Evolutionary conservation across 2,797 vertebrate species (phyloP).

Genomic region (Myotis myotis): DNA sequence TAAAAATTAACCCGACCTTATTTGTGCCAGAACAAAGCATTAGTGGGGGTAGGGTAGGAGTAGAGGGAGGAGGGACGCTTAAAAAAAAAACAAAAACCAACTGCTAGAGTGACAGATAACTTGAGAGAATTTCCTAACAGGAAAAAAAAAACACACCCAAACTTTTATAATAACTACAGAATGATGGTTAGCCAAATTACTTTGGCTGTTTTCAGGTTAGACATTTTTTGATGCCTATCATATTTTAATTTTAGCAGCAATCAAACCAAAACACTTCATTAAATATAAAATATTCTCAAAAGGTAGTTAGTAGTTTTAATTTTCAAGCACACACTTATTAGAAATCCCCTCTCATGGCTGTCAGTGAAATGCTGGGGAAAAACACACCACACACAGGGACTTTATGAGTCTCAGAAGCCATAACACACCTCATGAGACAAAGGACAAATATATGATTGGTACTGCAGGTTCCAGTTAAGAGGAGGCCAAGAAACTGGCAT

Average conservation of each 20-base stretch:
- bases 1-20: slow-evolving; percentile 76
- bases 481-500: background rate
- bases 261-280: slow-evolving; percentile 76
- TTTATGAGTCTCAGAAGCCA: slow-evolving; percentile 80
- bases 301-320: slow-evolving; percentile 76
- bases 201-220: background rate
- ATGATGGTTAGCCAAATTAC: slow-evolving; percentile 42
- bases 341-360: slow-evolving; percentile 78
- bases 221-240: slow-evolving; percentile 48
- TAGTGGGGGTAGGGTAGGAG: slow-evolving; percentile 56
- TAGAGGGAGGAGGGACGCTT: slow-evolving; percentile 36
- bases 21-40: slow-evolving; percentile 70
- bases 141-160: background rate
- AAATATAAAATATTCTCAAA: slow-evolving; percentile 67
- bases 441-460: slow-evolving; percentile 85
- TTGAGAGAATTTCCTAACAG: slow-evolving; percentile 58
- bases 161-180: slow-evolving; percentile 29
- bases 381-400: slow-evolving; percentile 74
- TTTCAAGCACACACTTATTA: slow-evolving; percentile 70
- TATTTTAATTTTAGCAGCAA: slow-evolving; percentile 68
- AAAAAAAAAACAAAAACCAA: background rate
- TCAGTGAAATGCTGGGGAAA: slow-evolving; percentile 73
- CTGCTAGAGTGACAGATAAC: slow-evolving; percentile 67
- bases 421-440: slow-evolving; percentile 71
- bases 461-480: slow-evolving; percentile 61